These are phyloP conservation scores for Phoenicopterus ruber DNA, from an alignment of 2,113 vertebrate species.

Conservation along the genomic window DNA sequence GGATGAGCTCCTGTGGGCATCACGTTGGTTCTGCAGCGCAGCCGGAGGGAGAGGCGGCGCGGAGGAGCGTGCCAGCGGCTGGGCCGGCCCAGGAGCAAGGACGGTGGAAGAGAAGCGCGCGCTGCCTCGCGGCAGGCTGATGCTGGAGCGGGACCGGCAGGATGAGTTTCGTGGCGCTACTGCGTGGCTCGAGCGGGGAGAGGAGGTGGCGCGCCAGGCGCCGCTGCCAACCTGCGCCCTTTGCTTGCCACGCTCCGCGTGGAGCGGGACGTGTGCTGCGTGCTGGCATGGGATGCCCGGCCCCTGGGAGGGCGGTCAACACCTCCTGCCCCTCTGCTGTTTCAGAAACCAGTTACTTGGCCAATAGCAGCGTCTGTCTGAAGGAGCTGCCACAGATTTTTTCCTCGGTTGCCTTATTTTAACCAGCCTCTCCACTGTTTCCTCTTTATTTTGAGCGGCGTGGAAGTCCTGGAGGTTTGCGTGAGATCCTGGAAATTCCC, in stretches of 20 bases:
- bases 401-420: neutral
- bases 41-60: rapidly evolving
- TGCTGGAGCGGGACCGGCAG: rapidly evolving
- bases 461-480: neutral
- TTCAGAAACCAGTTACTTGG: neutral
- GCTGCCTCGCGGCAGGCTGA: rapidly evolving
- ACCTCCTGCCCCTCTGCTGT: neutral
- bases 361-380: neutral
- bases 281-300: rapidly evolving
- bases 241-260: rapidly evolving
- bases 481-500: neutral
- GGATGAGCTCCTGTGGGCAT: neutral
- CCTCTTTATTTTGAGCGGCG: neutral
- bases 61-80: rapidly evolving
- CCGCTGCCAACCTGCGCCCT: neutral
- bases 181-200: neutral
- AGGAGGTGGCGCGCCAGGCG: rapidly evolving
- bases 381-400: neutral
- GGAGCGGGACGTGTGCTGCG: rapidly evolving
- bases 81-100: rapidly evolving
- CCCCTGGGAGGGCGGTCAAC: neutral
- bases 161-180: neutral
- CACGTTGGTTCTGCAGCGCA: rapidly evolving
- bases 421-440: neutral
- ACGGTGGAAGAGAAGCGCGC: rapidly evolving